Base-by-base conservation (phyloP, 2,797 vertebrate species). In the Pteronotus mesoamericanus region DNA sequence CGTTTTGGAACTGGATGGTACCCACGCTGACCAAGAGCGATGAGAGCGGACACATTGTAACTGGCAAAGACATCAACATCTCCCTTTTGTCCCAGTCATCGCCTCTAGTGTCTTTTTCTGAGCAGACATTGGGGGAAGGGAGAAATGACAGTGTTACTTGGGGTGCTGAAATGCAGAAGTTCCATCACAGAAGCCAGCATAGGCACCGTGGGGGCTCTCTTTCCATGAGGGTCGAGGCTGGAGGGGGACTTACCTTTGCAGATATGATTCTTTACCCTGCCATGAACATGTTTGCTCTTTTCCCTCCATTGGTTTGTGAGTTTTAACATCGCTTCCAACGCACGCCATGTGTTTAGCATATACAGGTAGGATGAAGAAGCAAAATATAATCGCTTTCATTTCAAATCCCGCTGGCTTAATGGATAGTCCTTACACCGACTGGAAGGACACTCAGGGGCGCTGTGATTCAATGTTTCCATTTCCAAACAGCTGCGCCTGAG, bases 311-410 rank as follows among this genome's bases (percentile, higher is more conserved):
- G 71, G 26, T 82, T 24, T 71, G 77, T 79, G 78, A 89, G 51
- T 94, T 89, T 64, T 91, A 71, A 75, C 61, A 71, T 86, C 39
- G 46, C 72, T 94, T 51, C 66, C 53, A 95, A 55, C 64, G 39
- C 32, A 74, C 69, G 32, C 86, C 61, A 75, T 61, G 82, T 93
- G 93, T 69, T 96, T 61, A 59, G 55, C 61, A 82, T 75, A 53
- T 44, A 78, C 10, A 94, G 78, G 69, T 80, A 79, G 85, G 72
- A 85, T 16, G 53, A 74, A 95, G 82, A 22, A 66, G n/a, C 74
- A 75, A 90, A 92, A 83, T 74, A n/a, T 44, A 92, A 75, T 79
- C 86, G 64, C 64, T 95, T 94, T 88, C 14, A 0, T 80, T 96
- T 94, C n/a, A 55, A 51, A 85, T 75, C 64, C 79, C 91, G 2